These are phyloP conservation scores for Suricata suricatta DNA, from an alignment of 2,113 vertebrate species.

Conservation along the genomic window DNA sequence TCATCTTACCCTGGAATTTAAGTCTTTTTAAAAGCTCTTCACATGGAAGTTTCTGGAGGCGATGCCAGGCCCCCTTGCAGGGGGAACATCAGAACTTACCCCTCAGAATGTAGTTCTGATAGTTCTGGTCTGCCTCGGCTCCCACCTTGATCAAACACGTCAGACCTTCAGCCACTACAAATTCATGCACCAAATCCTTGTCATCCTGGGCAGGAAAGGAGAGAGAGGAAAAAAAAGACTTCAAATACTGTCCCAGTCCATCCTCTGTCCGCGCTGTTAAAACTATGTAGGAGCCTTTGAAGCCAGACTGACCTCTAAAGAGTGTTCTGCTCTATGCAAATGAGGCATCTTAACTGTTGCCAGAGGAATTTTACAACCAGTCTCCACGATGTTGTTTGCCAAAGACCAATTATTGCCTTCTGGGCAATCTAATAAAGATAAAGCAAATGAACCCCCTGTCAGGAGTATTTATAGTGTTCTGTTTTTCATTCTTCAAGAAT, in stretches of 20 bases:
- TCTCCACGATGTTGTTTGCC: slow-evolving; percentile 36
- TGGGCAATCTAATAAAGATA: slow-evolving; percentile 66
- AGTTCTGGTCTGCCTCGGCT: slow-evolving; percentile 98
- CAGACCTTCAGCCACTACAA: slow-evolving; percentile 96
- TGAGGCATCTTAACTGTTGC: slow-evolving; percentile 54
- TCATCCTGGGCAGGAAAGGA: slow-evolving; percentile 90
- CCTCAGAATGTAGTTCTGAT: slow-evolving; percentile 99
- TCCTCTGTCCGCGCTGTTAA: neutral
- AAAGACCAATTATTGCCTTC: slow-evolving; percentile 67
- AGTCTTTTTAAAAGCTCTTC: neutral
- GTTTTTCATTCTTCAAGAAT: slow-evolving; percentile 52
- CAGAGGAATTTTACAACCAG: slow-evolving; percentile 67
- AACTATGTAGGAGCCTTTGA: neutral
- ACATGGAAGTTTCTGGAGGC: neutral
- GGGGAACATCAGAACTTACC: slow-evolving; percentile 83
- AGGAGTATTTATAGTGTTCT: slow-evolving; percentile 33
- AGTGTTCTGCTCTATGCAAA: slow-evolving; percentile 53
- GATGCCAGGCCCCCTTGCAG: neutral
- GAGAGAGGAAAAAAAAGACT: neutral
- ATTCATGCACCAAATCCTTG: slow-evolving; percentile 99
- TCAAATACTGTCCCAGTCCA: slow-evolving; percentile 1
- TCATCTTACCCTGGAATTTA: neutral
- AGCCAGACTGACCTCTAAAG: neutral
- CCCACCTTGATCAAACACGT: slow-evolving; percentile 98
- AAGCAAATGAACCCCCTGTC: slow-evolving; percentile 41